A percentile compares a stretch with the other conserved stretches of the same genome.
Conservation (phyloP, 2,797 vertebrate genomes). For the Coluber constrictor region DNA sequence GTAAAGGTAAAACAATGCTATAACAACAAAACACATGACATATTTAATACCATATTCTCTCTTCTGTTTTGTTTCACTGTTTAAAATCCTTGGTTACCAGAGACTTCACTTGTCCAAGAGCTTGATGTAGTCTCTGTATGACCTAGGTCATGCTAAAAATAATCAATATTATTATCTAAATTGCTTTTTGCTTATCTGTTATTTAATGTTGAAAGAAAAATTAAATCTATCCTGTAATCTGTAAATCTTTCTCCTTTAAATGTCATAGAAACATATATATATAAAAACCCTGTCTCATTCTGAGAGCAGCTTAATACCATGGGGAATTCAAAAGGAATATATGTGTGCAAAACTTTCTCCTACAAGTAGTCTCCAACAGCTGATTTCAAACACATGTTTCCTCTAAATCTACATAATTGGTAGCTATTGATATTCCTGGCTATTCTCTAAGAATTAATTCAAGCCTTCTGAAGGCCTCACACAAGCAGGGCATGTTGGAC, state of each 20-base stretch:
- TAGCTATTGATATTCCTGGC: background rate
- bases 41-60: background rate
- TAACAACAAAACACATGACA: background rate
- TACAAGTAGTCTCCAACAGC: background rate
- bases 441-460: background rate
- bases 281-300: no score
- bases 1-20: background rate
- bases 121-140: conserved; percentile 38
- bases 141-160: conserved; percentile 39
- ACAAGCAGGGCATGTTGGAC: background rate
- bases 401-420: background rate
- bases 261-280: background rate
- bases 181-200: conserved; percentile 60
- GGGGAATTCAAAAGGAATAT: background rate
- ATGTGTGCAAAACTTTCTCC: background rate
- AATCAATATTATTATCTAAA: conserved; percentile 68
- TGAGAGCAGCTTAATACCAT: background rate
- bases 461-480: background rate
- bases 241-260: conserved; percentile 23
- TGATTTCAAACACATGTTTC: background rate
- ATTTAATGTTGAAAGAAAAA: conserved; percentile 34
- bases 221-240: conserved; percentile 34
- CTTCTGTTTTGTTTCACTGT: background rate
- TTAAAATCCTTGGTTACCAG: background rate
- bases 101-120: conserved; percentile 16